Evolutionary conservation across 2,888 invertebrate species (phyloP), one percentile per base, ranked within the genome.

Genomic region (Hedya salicella): DNA sequence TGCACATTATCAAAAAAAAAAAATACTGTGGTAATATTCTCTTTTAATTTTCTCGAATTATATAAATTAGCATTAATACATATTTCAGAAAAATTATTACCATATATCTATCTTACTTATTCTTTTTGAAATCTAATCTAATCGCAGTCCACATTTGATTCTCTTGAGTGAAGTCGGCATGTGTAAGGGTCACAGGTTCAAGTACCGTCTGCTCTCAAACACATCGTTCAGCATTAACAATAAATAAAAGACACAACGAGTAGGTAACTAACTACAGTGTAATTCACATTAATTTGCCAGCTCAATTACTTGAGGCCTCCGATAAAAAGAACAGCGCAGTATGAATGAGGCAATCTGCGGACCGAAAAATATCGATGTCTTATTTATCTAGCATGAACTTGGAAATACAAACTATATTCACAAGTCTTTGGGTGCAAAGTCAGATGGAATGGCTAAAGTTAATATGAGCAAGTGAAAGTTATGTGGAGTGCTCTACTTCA

Each of bases 311-410:
- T 44, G 11, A 13, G 19, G 3, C 16, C 8, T 46, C 5, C 32
- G 44, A 46, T 57, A 30, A 57, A 57, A 57, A 57, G 17, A 57
- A 42, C 30, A 39, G 8, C 16, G 25, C 32, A 5, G 32, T 32
- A 44, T 44, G 44, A 46, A 32, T 44, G 44, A 44, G 13, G 30
- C 56, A 25, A 56, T 42, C 56, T 56, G 30, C 16, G 14, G 13
- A 39, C 17, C 25, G 56, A 6, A 16, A 44, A 56, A 30, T 9
- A 11, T 11, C 16, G n/a, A n/a, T 16, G 21, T 2, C 16, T 17
- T 56, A 56, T 30, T 36, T 21, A 9, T 40, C 14, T 6, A 5
- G 13, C 42, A 16, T 16, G 2, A 54, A 40, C 0, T 40, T 30
- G 8, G 36, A 36, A 36, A 3, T 53, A 8, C 19, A 5, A 39